Base-by-base conservation (phyloP, 2,888 invertebrate genomes). In the Cordilura impudica region DNA sequence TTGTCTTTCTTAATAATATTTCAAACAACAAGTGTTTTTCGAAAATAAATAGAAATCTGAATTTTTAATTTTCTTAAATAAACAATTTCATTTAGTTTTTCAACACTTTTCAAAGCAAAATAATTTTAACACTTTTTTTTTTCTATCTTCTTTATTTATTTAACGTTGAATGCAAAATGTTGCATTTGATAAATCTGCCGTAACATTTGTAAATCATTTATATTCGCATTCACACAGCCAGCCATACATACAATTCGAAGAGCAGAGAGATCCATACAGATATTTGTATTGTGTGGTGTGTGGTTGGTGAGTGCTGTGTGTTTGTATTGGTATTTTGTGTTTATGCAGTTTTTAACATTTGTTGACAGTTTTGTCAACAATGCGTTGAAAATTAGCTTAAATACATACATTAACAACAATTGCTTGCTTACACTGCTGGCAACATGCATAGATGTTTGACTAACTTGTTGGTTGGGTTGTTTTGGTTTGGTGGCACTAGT, bases 351-450 rank as follows among this genome's bases (percentile, higher is more conserved):
- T 70, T 67, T 43, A 74, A 67, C 71, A 49, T 81, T 87, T 88
- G 88, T 88, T 89, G 89, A 88, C 88, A 88, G 88, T 88, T 88
- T 88, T 88, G 88, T 89, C 89, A 89, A 89, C 89, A 89, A 88
- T 78, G 88, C 88, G 88, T 88, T 88, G 87, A 88, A 88, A 88
- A 88, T 88, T 88, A 87, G 88, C 89, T 88, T 88, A 88, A 88
- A 78, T 78, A 78, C 78, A 78, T 78, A 63, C 73, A 78, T 73
- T 78, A 78, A 78, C 78, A 81, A 81, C 81, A 78, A 73, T 69
- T 73, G 78, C 67, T 51, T 73, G 73, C 53, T 58, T 67, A 49
- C n/a, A n/a, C n/a, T n/a, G n/a, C n/a, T n/a, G n/a, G n/a, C n/a
- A n/a, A n/a, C n/a, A n/a, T n/a, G n/a, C n/a, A n/a, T n/a, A n/a